phyloP scores from a whole-genome alignment of 2,113 vertebrate genomes.

The Centropus unirufus region DNA sequence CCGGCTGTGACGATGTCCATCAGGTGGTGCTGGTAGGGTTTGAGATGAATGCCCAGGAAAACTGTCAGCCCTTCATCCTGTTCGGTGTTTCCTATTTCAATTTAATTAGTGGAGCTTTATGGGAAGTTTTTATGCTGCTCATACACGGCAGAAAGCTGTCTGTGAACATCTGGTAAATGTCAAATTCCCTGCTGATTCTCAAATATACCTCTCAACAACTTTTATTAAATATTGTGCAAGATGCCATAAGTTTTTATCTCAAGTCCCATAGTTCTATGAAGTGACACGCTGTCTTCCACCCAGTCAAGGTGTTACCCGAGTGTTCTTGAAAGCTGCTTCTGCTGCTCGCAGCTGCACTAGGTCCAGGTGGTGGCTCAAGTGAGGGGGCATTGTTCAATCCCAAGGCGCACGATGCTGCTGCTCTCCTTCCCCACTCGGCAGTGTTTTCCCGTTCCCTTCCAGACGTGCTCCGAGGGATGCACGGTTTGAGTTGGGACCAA shows the following conservation, averaged over 20 bases:
- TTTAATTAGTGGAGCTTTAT: not conserved
- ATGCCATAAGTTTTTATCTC: not conserved
- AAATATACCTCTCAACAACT: not conserved
- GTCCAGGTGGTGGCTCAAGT: not conserved
- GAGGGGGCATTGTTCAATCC: not conserved
- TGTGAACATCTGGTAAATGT: not conserved
- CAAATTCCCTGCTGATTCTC: not conserved
- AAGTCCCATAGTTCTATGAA: not conserved
- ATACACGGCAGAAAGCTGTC: not conserved
- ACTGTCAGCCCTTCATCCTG: not conserved
- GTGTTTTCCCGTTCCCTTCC: not conserved
- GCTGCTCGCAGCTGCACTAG: not conserved
- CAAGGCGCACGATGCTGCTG: not conserved
- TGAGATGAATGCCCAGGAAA: not conserved
- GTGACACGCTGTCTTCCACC: not conserved
- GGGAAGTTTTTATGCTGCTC: not conserved
- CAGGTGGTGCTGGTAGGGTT: conserved; percentile 64
- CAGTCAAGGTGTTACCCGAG: not conserved
- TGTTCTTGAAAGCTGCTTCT: not conserved
- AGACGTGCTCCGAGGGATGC: not conserved
- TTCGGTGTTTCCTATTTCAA: not conserved
- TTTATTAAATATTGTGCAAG: not conserved
- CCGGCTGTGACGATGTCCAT: conserved; percentile 33
- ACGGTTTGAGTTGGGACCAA: not conserved
- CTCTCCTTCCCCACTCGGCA: not conserved